Conservation (phyloP, 2,888 invertebrate genomes). For the Hydriomena furcata region DNA sequence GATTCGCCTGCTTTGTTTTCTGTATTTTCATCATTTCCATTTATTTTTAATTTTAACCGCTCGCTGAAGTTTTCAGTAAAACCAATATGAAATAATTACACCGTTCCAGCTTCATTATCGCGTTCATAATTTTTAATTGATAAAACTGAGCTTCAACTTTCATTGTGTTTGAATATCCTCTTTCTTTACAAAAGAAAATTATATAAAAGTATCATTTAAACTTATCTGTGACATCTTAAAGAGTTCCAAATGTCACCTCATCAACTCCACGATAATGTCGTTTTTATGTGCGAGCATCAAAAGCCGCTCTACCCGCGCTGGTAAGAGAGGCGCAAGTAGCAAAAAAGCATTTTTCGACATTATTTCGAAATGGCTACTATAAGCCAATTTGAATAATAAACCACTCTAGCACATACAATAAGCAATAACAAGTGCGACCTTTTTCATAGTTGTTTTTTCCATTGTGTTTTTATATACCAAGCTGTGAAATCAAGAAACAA, state of each 20-base stretch:
- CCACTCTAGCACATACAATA: not conserved
- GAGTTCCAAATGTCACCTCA: slow-evolving; percentile 34
- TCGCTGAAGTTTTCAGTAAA: too few species aligned
- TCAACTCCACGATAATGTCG: slow-evolving; percentile 32
- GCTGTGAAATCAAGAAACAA: not conserved
- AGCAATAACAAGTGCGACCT: not conserved
- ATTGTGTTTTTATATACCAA: not conserved
- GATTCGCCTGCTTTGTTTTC: too few species aligned
- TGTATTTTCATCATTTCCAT: too few species aligned
- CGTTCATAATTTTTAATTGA: too few species aligned
- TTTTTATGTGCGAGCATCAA: slow-evolving; percentile 36
- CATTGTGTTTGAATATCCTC: slow-evolving; percentile 1
- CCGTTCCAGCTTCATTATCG: too few species aligned
- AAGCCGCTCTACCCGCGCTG: slow-evolving; percentile 5
- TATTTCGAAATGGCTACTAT: not conserved
- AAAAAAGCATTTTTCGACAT: slow-evolving; percentile 3
- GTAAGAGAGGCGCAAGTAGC: not conserved
- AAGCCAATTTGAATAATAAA: not conserved
- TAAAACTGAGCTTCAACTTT: not conserved
- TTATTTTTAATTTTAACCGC: too few species aligned
- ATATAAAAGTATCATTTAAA: slow-evolving; percentile 18
- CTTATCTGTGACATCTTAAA: slow-evolving; percentile 28
- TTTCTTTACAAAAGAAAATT: slow-evolving; percentile 13
- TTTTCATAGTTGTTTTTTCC: too few species aligned
- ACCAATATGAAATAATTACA: too few species aligned